Conservation (phyloP, 1,140 invertebrate species). For the Drosophila kepulauana region DNA sequence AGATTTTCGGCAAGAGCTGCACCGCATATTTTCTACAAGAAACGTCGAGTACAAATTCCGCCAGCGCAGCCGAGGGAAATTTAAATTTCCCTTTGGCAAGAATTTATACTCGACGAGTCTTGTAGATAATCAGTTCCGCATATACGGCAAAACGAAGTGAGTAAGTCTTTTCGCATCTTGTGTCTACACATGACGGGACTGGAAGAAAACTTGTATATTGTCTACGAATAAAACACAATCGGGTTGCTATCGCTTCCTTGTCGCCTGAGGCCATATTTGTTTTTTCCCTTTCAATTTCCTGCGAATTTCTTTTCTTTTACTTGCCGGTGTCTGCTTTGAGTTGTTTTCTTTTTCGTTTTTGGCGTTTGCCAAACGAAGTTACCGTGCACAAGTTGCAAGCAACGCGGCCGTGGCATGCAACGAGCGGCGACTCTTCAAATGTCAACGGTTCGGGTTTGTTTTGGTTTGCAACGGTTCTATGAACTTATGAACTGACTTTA, state of each 20-base stretch:
- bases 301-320: slow-evolving; percentile 46
- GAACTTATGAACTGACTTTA: slow-evolving; percentile 41
- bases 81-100: no score
- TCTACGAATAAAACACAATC: no score
- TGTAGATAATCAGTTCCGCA: no score
- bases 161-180: no score
- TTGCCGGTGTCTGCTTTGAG: slow-evolving; percentile 1
- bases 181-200: no score
- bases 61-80: no score
- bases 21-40: no score
- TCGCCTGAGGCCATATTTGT: slow-evolving; percentile 75
- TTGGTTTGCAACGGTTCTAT: slow-evolving; percentile 23
- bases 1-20: no score
- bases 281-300: slow-evolving; percentile 78
- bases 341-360: slow-evolving; percentile 1
- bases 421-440: slow-evolving; percentile 56
- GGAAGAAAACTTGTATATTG: no score
- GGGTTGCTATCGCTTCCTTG: slow-evolving; percentile 13
- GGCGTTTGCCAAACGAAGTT: slow-evolving; percentile 27
- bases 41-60: no score
- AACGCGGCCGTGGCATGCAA: neutral
- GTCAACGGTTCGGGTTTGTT: slow-evolving; percentile 53
- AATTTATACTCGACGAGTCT: no score
- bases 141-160: no score
- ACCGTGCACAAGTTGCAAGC: slow-evolving; percentile 11